phyloP scores from a whole-genome alignment of 23 tunicate species.

The Clavelina lepadiformis region DNA sequence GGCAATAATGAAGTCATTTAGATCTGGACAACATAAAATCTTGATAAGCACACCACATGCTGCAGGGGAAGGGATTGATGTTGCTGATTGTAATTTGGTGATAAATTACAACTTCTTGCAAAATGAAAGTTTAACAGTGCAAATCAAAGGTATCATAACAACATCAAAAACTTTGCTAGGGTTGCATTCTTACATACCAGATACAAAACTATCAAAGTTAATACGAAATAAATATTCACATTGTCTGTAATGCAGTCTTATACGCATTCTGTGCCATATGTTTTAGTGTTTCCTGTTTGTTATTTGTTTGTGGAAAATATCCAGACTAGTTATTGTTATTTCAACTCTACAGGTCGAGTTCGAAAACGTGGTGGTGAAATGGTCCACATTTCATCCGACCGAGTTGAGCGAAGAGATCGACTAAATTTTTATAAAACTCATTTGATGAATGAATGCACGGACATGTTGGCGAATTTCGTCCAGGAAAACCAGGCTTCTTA shows the following conservation, averaged over 20 bases:
- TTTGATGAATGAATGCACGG: slow-evolving; percentile 29
- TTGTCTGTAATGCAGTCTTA: too few relatives aligned
- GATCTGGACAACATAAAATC: slow-evolving; percentile 19
- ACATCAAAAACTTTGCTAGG: too few relatives aligned
- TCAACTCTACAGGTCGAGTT: slow-evolving; percentile 32
- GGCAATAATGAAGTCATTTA: slow-evolving; percentile 14
- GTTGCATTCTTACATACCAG: too few relatives aligned
- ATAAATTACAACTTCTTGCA: slow-evolving; percentile 38
- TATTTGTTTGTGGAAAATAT: too few relatives aligned
- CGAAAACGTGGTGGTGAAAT: slow-evolving; percentile 31
- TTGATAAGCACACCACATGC: slow-evolving; percentile 49
- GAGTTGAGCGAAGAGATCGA: slow-evolving; percentile 17
- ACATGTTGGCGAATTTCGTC: slow-evolving; percentile 10
- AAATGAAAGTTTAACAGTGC: slow-evolving; percentile 18
- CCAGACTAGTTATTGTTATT: not conserved
- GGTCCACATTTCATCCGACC: slow-evolving; percentile 27
- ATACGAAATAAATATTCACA: too few relatives aligned
- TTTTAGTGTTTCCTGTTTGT: too few relatives aligned
- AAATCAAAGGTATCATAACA: slow-evolving; percentile 38
- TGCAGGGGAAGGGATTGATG: slow-evolving; percentile 58
- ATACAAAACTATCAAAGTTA: too few relatives aligned
- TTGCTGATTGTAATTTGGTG: slow-evolving; percentile 43
- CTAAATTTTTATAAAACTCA: slow-evolving; percentile 14
- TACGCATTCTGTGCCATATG: too few relatives aligned
- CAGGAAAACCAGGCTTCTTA: not conserved